Base-by-base conservation (phyloP, 2,888 invertebrate species). In the Dusona sp. region DNA sequence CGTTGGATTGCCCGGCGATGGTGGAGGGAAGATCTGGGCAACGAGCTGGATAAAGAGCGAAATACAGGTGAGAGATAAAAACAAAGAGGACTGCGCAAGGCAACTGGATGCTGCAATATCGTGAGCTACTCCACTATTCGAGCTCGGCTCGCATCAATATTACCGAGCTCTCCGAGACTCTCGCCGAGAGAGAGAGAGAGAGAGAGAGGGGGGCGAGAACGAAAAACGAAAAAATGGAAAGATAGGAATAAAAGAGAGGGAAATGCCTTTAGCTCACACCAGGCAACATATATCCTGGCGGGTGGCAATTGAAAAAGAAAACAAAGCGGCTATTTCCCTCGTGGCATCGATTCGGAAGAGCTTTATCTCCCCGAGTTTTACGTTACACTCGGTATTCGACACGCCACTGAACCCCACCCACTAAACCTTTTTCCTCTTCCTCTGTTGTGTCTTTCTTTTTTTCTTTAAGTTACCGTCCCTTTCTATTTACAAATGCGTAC, bases 321-420 rank as follows among this genome's bases (percentile, higher is more conserved):
- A 83, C 80, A 86, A 83, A 79, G 79, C 86, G 67, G 70, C 79
- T 57, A 80, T 83, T 83, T 82, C 54, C 36, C 82, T 64, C 80
- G 65, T 78, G 67, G 86, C 78, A 84, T 84, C 84, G 86, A 86
- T 84, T 78, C 84, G 86, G 67, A 86, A 86, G 73, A 86, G 84
- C 86, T 84, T 83, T 84, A 84, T 86, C 86, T 86, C 48, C 67
- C 36, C 77, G 79, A 83, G 83, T 79, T 86, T 80, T 77, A 79
- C 83, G 86, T 83, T 79, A 83, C 77, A 57, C 83, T 79, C 83
- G 83, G 79, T 54, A 86, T 77, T 86, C 86, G 79, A 79, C 85
- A 75, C 83, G 83, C 83, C 83, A 45, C 79, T 36, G 19, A 64
- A 38, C 72, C 74, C 79, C 64, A 29, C 77, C 72, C 48, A 13